Evolutionary conservation across 2,888 invertebrate species (phyloP).

Genomic region (Blastobasis adustella): DNA sequence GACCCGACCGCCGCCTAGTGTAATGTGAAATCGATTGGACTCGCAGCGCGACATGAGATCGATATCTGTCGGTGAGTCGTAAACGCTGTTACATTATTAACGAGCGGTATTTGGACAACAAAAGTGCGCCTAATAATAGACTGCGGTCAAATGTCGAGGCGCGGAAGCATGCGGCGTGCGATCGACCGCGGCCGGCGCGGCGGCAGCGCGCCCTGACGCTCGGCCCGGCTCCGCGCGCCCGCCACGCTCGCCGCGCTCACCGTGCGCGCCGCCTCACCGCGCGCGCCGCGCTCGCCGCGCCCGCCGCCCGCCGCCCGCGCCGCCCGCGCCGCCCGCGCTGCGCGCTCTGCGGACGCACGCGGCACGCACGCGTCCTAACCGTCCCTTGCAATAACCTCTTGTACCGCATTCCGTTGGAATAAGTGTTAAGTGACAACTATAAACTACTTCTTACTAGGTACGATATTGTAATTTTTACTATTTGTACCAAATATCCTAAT

Average conservation of each 20-base stretch:
- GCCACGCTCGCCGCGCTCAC: constrained; percentile 6
- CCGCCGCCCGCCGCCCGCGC: constrained; percentile 50
- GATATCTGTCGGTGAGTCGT: constrained; percentile 47
- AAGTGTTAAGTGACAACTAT: too few species aligned
- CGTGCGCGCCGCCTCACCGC: constrained; percentile 24
- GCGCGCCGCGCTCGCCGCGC: constrained; percentile 25
- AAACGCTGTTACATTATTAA: constrained; percentile 44
- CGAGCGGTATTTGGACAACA: constrained; percentile 34
- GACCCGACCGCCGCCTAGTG: constrained; percentile 20
- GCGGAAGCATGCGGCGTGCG: constrained; percentile 32
- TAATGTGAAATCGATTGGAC: constrained; percentile 51
- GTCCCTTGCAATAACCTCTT: too few species aligned
- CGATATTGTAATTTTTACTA: too few species aligned
- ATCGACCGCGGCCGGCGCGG: constrained; percentile 25
- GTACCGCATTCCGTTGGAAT: too few species aligned
- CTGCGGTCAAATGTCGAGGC: constrained; percentile 23
- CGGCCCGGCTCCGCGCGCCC: constrained; percentile 28
- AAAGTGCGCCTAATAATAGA: constrained; percentile 30
- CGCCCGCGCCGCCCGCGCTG: constrained; percentile 16
- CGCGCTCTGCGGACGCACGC: too few species aligned
- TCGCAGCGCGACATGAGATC: constrained; percentile 35
- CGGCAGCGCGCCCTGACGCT: constrained; percentile 6
- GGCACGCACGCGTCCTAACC: too few species aligned
- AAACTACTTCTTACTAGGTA: too few species aligned
- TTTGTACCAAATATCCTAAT: too few species aligned